phyloP scores from a whole-genome alignment of 2,888 invertebrate genomes.

The Meiosimyza platycephala region DNA sequence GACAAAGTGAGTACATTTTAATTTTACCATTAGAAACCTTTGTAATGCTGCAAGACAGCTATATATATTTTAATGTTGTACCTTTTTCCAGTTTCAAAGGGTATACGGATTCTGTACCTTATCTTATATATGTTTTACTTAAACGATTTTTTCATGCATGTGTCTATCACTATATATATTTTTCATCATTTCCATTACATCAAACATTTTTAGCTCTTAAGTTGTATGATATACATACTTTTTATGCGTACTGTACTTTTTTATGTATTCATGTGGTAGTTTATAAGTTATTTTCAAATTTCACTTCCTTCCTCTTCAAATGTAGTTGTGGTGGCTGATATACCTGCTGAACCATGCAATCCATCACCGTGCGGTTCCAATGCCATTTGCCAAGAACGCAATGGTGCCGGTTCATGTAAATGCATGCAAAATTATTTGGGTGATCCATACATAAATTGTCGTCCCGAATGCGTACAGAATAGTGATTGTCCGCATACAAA shows the following conservation, averaged over 20 bases:
- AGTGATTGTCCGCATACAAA: conserved; percentile 82
- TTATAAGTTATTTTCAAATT: conserved; percentile 22
- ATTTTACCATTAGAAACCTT: neutral
- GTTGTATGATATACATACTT: neutral
- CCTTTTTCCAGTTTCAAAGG: conserved; percentile 29
- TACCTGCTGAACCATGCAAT: conserved; percentile 76
- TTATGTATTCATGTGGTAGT: conserved; percentile 37
- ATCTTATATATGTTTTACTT: conserved; percentile 11
- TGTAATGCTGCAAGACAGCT: neutral
- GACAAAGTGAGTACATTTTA: conserved; percentile 70
- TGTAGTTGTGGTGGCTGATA: conserved; percentile 70
- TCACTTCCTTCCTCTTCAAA: conserved; percentile 39
- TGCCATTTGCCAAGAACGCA: conserved; percentile 84
- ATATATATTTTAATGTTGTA: conserved; percentile 21
- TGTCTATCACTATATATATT: neutral
- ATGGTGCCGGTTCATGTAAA: conserved; percentile 84
- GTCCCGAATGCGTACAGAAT: conserved; percentile 90
- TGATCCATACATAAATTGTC: conserved; percentile 86
- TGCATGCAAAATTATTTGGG: conserved; percentile 87
- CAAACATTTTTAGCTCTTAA: neutral
- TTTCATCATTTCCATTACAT: neutral
- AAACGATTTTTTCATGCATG: conserved; percentile 27
- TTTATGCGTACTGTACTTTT: neutral
- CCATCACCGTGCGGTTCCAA: conserved; percentile 89
- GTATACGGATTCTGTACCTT: conserved; percentile 18